These are phyloP conservation scores for Emys orbicularis DNA, from an alignment of 2,797 vertebrate species.

Conservation along the genomic window DNA sequence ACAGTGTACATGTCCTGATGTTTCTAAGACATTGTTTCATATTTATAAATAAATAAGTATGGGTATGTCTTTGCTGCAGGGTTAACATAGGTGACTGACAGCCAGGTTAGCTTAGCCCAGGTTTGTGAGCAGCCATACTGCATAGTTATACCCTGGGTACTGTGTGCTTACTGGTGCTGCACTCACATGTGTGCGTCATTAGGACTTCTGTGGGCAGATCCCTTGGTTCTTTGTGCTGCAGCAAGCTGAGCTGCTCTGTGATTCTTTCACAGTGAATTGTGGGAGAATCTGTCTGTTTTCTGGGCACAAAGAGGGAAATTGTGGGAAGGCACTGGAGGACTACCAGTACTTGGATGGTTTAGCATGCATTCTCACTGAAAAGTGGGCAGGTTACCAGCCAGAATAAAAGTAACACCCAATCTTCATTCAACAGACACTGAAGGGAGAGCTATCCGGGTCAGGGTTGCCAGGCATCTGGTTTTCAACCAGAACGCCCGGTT, in stretches of 20 bases:
- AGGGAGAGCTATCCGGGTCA: not conserved
- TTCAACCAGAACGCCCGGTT: too few relatives aligned
- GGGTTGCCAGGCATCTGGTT: too few relatives aligned
- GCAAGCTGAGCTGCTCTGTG: not conserved
- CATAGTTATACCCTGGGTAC: too few relatives aligned
- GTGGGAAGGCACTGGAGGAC: not conserved
- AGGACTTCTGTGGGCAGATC: not conserved
- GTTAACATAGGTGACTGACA: not conserved
- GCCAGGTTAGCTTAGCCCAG: not conserved
- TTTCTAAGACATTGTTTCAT: accelerated
- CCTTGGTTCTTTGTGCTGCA: accelerated
- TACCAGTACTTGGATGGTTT: not conserved
- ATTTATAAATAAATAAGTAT: not conserved
- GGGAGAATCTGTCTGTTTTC: not conserved
- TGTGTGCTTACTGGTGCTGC: too few relatives aligned
- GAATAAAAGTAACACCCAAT: not conserved
- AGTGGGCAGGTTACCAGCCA: not conserved
- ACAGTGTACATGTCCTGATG: not conserved
- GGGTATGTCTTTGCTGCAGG: not conserved
- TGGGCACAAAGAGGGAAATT: too few relatives aligned
- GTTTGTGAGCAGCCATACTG: too few relatives aligned
- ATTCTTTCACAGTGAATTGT: not conserved
- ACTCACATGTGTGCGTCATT: too few relatives aligned
- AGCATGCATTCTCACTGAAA: not conserved
- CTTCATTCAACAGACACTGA: not conserved